phyloP scores from a whole-genome alignment of 92 coral and sea anemone species.

The Epizoanthus ramosus region DNA sequence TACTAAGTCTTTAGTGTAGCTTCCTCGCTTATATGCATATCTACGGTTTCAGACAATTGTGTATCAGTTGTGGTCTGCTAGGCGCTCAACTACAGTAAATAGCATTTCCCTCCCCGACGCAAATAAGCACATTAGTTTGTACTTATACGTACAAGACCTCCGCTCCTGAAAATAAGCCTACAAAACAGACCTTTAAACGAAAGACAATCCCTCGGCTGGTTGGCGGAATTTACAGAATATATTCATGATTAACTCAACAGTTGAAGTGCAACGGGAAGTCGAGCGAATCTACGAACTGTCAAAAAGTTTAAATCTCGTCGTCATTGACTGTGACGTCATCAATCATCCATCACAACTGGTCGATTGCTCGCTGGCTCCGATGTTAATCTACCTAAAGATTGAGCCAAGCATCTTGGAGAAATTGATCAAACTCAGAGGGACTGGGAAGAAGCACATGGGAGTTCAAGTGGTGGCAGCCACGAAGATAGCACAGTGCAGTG shows the following conservation, averaged over 20 bases:
- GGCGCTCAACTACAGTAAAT: too few species aligned
- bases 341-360: slow-evolving; percentile 94
- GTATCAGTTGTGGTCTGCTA: too few species aligned
- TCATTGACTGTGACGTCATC: slow-evolving; percentile 92
- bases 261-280: slow-evolving; percentile 92
- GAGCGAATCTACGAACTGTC: slow-evolving; percentile 91
- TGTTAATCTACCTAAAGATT: slow-evolving; percentile 89
- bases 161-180: too few species aligned
- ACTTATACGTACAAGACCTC: too few species aligned
- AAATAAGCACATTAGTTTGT: too few species aligned
- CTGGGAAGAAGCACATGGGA: slow-evolving; percentile 77
- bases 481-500: slow-evolving; percentile 76
- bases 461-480: slow-evolving; percentile 87
- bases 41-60: too few species aligned
- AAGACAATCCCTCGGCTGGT: too few species aligned
- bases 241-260: slow-evolving; percentile 37
- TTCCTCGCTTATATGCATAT: too few species aligned
- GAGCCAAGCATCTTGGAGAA: slow-evolving; percentile 89
- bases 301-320: slow-evolving; percentile 80
- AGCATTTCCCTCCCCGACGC: too few species aligned
- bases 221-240: too few species aligned
- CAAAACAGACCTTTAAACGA: background rate
- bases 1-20: too few species aligned
- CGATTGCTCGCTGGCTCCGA: slow-evolving; percentile 97
- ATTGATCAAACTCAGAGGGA: slow-evolving; percentile 88